A percentile compares a stretch with the other conserved stretches of the same genome.
Conservation (phyloP, 2,888 invertebrate species). For the Pheosia gnoma region DNA sequence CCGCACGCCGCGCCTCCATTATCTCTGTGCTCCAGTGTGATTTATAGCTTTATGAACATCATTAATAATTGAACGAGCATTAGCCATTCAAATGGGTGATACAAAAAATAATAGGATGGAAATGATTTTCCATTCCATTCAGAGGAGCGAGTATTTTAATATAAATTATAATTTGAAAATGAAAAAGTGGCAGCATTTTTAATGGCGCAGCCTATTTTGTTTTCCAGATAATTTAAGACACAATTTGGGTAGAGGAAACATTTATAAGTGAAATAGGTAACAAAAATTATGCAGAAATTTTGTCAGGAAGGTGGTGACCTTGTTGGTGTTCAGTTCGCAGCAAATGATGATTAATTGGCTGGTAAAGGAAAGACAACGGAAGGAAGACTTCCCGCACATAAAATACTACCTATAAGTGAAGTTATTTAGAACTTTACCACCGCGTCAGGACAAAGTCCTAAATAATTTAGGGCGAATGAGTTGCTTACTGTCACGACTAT, state of each 20-base stretch:
- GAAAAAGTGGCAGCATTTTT: background rate
- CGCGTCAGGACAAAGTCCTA: too few relatives aligned
- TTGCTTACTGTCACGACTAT: too few relatives aligned
- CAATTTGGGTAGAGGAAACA: background rate
- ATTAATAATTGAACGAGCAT: constrained; percentile 20
- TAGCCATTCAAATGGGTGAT: constrained; percentile 7
- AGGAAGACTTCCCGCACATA: background rate
- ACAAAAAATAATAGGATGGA: background rate
- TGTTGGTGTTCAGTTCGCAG: background rate
- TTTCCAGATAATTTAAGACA: background rate
- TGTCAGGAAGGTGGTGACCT: background rate
- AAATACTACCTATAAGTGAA: background rate
- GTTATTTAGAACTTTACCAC: too few relatives aligned
- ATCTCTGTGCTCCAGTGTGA: constrained; percentile 35
- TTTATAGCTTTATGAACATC: constrained; percentile 34
- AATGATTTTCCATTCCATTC: constrained; percentile 2
- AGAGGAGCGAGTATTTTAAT: background rate
- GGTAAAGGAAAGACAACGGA: background rate
- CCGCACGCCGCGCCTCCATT: constrained; percentile 25
- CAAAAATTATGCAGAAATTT: background rate
- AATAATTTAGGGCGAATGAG: too few relatives aligned
- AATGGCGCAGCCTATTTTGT: background rate
- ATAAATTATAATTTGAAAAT: constrained; percentile 3
- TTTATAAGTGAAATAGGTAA: background rate
- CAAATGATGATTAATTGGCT: constrained; percentile 8